These are phyloP conservation scores for Pecten maximus DNA, from an alignment of 2,888 invertebrate genomes.

Conservation along the genomic window DNA sequence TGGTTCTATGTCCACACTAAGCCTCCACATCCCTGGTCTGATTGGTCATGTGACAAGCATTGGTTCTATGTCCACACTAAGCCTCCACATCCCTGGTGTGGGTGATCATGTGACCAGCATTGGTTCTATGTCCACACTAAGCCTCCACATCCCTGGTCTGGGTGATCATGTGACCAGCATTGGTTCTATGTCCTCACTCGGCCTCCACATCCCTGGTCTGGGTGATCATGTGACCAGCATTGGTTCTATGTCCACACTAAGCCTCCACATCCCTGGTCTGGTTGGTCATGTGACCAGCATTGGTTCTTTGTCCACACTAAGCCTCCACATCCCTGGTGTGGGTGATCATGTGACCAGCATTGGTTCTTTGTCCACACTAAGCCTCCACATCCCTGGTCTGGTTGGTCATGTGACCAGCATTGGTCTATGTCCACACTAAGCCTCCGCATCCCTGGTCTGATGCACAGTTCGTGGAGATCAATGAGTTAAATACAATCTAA, in stretches of 20 bases:
- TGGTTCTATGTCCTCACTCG: background rate
- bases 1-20: background rate
- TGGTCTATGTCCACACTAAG: background rate
- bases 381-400: background rate
- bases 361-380: background rate
- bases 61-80: background rate
- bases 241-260: too few relatives aligned
- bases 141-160: too few relatives aligned
- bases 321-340: background rate
- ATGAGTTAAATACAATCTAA: background rate
- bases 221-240: too few relatives aligned
- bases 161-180: too few relatives aligned
- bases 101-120: too few relatives aligned
- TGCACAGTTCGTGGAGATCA: background rate
- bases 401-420: too few relatives aligned
- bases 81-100: background rate
- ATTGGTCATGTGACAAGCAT: too few relatives aligned
- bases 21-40: background rate
- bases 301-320: too few relatives aligned
- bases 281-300: too few relatives aligned
- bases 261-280: too few relatives aligned
- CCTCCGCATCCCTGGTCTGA: background rate
- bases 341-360: background rate
- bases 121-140: too few relatives aligned
- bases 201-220: background rate